Evolutionary conservation across 2,113 vertebrate genomes (phyloP), one percentile per base, ranked within the genome.

Genomic region (Charina bottae): DNA sequence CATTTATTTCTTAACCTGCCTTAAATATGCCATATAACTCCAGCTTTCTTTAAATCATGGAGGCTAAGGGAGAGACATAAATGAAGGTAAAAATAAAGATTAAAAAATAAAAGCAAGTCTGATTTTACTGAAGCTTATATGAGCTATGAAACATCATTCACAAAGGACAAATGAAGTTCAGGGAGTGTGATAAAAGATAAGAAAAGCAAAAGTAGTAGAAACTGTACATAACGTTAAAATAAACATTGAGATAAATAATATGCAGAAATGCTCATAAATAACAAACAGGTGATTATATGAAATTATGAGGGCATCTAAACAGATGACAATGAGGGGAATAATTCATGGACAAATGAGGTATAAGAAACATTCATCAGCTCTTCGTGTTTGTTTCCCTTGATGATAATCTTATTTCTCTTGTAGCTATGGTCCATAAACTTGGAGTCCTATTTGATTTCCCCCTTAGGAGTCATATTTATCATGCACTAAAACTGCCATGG

Each of bases 41-140:
- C 58, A 0, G 0, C 33, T 58, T 88, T 87, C 42, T 83, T 62
- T 89, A 1, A 17, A 64, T 49, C 0, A 0, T 0, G n/a, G 19
- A 0, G 6, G 84, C 46, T 26, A 59, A 90, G 11, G 9, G 23
- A 78, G 9, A 59, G 15, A 0, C 0, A 59, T 11, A 23, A 2
- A 5, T 37, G 33, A 7, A 87, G 19, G n/a, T n/a, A n/a, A n/a
- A n/a, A 42, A 42, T 42, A 42, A 42, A 42, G 42, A 42, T 42
- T 2, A 85, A 53, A 64, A 26, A 21, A 88, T 24, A 60, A 88
- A 89, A 88, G 58, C 83, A 0, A 6, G 85, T 10, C 13, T 37
- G 0, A 37, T 84, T 89, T 89, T 91, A 89, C 8, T 53, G 59
- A 85, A 58, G 33, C 13, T 85, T 54, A 46, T 10, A n/a, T 46